Base-by-base conservation (phyloP, 2,113 vertebrate species). In the Hypocryptadius cinnamomeus region DNA sequence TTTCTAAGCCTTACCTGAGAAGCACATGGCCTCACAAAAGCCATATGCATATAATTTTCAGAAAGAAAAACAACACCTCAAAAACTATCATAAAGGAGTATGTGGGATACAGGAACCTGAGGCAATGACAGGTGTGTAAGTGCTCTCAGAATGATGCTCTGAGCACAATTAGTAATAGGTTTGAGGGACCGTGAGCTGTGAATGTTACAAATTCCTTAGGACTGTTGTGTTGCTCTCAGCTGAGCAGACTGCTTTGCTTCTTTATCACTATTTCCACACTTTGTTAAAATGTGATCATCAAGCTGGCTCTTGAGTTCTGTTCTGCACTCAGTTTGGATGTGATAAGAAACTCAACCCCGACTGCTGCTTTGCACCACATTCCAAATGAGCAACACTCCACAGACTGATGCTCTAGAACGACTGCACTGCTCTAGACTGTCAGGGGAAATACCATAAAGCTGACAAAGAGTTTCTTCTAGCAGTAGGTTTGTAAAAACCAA, bases 281-380 rank as follows among this genome's bases (percentile, higher is more conserved):
- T 87, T 11, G 47, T 86, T 90, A 85, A 91, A 94, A 93, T 71
- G 70, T 73, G 81, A 95, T 93, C 68, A 81, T 95, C 91, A 96
- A 96, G 92, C 95, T 95, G 90, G 91, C 90, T 94, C 92, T 96
- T 95, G 80, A 95, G 66, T 94, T 94, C 87, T 90, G 61, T 86
- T 87, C 89, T 47, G 74, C 73, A 66, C 64, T 84, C 81, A 78
- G 44, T 78, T 87, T 53, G 68, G 80, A 87, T 60, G 45, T 74
- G 63, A 87, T 92, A 91, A 93, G 84, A 94, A 94, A 94, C 65
- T 88, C 79, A 89, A 39, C 22, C 79, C 71, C 7, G 9, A 60
- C 40, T 66, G 79, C 85, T 84, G 74, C 80, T 95, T 85, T 76
- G 91, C 80, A 89, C 48, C 31, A 35, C 1, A 2, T 69, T 83